Base-by-base conservation (phyloP, 2,888 invertebrate species). In the Acrobasis repandana region DNA sequence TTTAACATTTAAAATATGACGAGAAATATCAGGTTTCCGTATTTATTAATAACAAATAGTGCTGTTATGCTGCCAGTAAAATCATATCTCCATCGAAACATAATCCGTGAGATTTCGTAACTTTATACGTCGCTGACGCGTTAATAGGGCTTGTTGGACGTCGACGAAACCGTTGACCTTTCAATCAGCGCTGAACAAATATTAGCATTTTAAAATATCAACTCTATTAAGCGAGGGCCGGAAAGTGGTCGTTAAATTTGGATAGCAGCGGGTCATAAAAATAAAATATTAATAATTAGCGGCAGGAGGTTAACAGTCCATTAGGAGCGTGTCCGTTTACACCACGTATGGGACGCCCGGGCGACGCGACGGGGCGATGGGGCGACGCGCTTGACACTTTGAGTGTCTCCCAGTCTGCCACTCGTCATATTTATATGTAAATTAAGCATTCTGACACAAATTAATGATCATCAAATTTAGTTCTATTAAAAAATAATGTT, bases 251-350 rank as follows among this genome's bases (percentile, higher is more conserved):
- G 80, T 90, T 86, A 84, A 85, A 82, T 77, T 79, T 77, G 77
- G 83, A 81, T 80, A 79, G 83, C 79, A 79, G 77, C 70, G 68
- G 74, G 70, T 72, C 70, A 82, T 88, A 87, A 90, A 89, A 85
- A 87, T 85, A 85, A 88, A 90, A 88, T 88, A 90, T 89, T 83
- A 87, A 87, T 85, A 88, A 87, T 88, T 83, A 86, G 80, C 77
- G 69, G 79, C 77, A 77, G 79, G 74, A 83, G 82, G 83, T 85
- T 85, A 84, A 88, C 82, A 82, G 84, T 82, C 86, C 83, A 86
- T 88, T 87, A 84, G 82, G 66, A 77, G 67, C 76, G 77, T 76
- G 81, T 82, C 80, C 78, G 73, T 80, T 82, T 80, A 75, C 75
- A 75, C 74, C 65, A 15, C 58, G 65, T 69, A 67, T 67, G 73